Evolutionary conservation across 2,113 vertebrate genomes (phyloP), one percentile per base, ranked within the genome.

Genomic region (Syrrhaptes paradoxus): DNA sequence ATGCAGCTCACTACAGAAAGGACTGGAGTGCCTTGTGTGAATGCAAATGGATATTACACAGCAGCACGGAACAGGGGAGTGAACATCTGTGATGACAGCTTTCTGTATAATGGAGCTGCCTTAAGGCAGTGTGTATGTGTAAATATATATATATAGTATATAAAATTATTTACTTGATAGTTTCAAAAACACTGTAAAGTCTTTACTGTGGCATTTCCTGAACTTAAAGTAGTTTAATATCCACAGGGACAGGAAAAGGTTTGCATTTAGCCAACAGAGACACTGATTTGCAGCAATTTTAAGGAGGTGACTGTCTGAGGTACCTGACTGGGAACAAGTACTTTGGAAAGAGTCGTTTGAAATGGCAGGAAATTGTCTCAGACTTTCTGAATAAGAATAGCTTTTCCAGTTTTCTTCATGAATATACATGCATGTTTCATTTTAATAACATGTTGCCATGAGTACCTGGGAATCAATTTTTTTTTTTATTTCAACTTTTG

Each of bases 331-430:
- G 51, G 41, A 87, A 65, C 19, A 68, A 45, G 36, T 72, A 87
- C 61, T 89, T 84, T 61, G 19, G 38, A 85, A 87, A 72, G 13
- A 79, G 22, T 54, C 54, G 11, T 85, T 79, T 34, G 22, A 80
- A 87, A 85, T 45, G 54, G 22, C 28, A 89, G 70, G 85, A 91
- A 91, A 81, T 78, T 21, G 24, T 51, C 32, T 91, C 1, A 2
- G 59, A 31, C 4, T 26, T 84, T 29, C 57, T 85, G 36, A 76
- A 68, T 86, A 92, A 83, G 34, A 87, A 70, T 43, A 74, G 36
- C 29, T 87, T 93, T 91, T 84, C 63, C 83, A 17, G 73, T 92
- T 96, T 88, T 34, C 38, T 95, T 96, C 57, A 89, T 79, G 83
- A 89, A 90, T 89, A 90, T 83, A 82, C 21, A 75, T 66, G 21